A percentile compares a stretch with the other conserved stretches of the same genome.
These are phyloP conservation scores for Talpa occidentalis DNA, from an alignment of 2,113 vertebrate genomes.

Conservation along the genomic window DNA sequence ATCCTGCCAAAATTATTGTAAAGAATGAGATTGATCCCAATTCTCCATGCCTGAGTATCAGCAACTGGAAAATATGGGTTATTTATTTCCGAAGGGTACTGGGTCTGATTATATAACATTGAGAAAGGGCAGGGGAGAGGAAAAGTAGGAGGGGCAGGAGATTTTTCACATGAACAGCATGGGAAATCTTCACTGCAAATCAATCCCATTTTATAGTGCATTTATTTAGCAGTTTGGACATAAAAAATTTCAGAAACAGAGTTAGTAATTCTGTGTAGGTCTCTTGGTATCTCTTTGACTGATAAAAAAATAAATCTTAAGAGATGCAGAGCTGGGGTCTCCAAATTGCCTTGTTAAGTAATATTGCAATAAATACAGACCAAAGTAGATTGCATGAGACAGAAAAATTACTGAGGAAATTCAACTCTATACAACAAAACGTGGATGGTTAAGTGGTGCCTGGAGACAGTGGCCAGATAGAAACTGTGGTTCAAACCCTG, in stretches of 20 bases:
- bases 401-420: no score
- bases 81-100: not conserved
- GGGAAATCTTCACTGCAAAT: not conserved
- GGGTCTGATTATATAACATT: not conserved
- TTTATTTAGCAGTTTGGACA: not conserved
- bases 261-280: not conserved
- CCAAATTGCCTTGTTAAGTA: slow-evolving; percentile 27
- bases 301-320: slow-evolving; percentile 49
- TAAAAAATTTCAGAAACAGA: slow-evolving; percentile 40
- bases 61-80: slow-evolving; percentile 37
- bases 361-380: not conserved
- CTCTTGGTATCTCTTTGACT: not conserved
- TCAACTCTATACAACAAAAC: no score
- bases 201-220: not conserved
- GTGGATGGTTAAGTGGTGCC: no score
- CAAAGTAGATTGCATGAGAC: no score
- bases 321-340: slow-evolving; percentile 8
- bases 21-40: not conserved
- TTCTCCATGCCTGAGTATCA: not conserved
- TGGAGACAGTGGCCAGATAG: no score
- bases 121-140: not conserved
- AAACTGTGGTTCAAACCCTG: no score
- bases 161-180: not conserved
- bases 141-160: not conserved
- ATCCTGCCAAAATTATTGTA: not conserved